These are phyloP conservation scores for Archilochus colubris DNA, from an alignment of 2,113 vertebrate genomes.

Conservation along the genomic window DNA sequence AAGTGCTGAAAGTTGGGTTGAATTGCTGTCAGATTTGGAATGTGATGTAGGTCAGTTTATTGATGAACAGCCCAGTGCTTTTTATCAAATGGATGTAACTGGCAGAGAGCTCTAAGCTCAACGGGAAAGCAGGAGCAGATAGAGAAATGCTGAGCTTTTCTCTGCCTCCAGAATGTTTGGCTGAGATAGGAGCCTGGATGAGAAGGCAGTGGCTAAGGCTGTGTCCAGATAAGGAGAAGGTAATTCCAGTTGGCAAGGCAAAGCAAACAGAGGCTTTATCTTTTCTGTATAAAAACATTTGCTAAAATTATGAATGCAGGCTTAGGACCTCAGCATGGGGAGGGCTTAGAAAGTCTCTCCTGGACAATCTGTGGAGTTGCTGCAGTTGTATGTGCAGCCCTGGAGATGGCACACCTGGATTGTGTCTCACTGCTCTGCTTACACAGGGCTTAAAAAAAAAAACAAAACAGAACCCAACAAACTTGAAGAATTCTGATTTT, in stretches of 20 bases:
- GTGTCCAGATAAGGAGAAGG: constrained; percentile 56
- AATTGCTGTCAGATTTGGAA: constrained; percentile 16
- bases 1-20: constrained; percentile 34
- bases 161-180: constrained; percentile 43
- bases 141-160: constrained; percentile 35
- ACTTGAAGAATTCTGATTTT: neutral
- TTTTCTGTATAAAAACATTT: constrained; percentile 16
- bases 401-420: constrained; percentile 62
- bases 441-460: neutral
- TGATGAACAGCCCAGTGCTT: constrained; percentile 39
- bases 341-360: neutral
- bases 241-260: constrained; percentile 58
- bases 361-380: neutral
- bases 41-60: neutral
- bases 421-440: neutral
- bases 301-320: constrained; percentile 34
- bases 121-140: constrained; percentile 22
- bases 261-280: constrained; percentile 63
- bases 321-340: neutral
- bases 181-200: constrained; percentile 57
- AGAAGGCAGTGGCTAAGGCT: constrained; percentile 41
- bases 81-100: constrained; percentile 24
- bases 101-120: neutral
- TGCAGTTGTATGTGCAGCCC: constrained; percentile 21
- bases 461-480: no score